These are phyloP conservation scores for Diabrotica undecimpunctata DNA, from an alignment of 1,140 invertebrate species.

Conservation along the genomic window DNA sequence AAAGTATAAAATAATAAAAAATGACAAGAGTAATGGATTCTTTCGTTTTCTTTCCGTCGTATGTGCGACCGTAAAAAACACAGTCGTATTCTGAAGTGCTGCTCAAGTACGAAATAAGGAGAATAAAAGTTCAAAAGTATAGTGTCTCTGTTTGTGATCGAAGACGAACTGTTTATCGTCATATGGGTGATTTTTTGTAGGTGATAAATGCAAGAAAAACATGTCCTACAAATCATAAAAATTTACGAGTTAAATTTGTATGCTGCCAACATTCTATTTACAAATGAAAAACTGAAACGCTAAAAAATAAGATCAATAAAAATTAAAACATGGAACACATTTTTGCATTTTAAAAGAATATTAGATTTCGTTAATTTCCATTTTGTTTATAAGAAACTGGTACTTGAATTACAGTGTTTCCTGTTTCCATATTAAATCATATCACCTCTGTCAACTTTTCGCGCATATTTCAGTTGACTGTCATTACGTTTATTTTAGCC, in stretches of 20 bases:
- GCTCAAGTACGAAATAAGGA: not conserved
- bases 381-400: too few species aligned
- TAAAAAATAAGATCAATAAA: too few species aligned
- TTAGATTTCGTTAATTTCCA: too few species aligned
- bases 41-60: not conserved
- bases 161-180: not conserved
- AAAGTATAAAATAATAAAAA: not conserved
- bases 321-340: too few species aligned
- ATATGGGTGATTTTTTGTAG: not conserved
- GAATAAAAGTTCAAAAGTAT: not conserved
- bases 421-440: too few species aligned
- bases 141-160: not conserved
- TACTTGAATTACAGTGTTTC: too few species aligned
- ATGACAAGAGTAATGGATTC: not conserved
- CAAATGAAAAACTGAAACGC: too few species aligned
- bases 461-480: too few species aligned
- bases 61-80: not conserved
- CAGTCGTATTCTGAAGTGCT: not conserved
- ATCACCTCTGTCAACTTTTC: too few species aligned
- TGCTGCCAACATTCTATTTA: too few species aligned
- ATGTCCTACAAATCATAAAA: not conserved
- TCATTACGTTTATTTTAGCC: too few species aligned
- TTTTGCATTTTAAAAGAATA: too few species aligned
- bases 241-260: not conserved
- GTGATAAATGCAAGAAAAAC: not conserved